phyloP scores from a whole-genome alignment of 2,113 vertebrate species.

The Labeo rohita region DNA sequence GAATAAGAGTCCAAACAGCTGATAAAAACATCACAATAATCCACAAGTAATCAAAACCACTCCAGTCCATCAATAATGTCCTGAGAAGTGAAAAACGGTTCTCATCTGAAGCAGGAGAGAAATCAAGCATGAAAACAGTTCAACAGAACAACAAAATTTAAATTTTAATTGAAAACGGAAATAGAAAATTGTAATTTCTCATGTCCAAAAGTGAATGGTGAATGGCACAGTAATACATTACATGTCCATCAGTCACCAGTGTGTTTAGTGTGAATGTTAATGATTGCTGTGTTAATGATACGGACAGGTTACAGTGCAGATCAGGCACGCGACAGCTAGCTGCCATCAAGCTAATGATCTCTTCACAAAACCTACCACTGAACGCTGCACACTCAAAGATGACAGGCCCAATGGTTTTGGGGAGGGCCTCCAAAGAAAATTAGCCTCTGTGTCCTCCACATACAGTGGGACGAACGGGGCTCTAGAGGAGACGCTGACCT shows the following conservation, averaged over 20 bases:
- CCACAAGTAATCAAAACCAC: no score
- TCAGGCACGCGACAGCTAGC: neutral
- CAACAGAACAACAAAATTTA: no score
- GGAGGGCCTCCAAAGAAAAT: neutral
- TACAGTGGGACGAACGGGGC: neutral
- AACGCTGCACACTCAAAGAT: neutral
- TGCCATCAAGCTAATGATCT: constrained; percentile 24
- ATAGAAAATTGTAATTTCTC: neutral
- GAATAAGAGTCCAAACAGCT: no score
- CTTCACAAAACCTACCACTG: constrained; percentile 59
- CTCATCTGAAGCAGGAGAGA: no score
- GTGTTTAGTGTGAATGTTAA: constrained; percentile 33
- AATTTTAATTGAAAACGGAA: neutral
- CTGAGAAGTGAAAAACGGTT: no score
- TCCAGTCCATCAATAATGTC: no score
- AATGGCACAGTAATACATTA: neutral
- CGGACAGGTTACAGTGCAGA: constrained; percentile 27
- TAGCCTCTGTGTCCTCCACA: constrained; percentile 3
- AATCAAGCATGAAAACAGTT: no score
- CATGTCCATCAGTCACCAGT: neutral
- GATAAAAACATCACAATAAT: no score
- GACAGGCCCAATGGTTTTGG: neutral
- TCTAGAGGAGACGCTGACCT: constrained; percentile 3
- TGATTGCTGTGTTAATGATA: constrained; percentile 27
- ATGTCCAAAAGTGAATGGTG: neutral